Evolutionary conservation across 1,140 invertebrate genomes (phyloP).

Genomic region (Bombus cullumanus): DNA sequence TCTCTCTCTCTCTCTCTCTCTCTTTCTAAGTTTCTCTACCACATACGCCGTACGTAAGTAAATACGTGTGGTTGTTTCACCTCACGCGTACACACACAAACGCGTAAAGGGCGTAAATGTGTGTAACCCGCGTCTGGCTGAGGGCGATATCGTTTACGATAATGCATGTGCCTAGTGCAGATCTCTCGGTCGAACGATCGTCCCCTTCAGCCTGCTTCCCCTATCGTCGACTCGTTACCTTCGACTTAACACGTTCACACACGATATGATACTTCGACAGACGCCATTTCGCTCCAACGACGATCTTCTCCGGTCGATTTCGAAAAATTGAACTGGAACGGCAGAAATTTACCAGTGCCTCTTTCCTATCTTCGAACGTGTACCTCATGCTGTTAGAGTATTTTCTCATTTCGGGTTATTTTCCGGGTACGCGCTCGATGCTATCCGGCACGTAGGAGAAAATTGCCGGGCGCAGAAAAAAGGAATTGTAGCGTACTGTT

Average conservation of each 20-base stretch:
- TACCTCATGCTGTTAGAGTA: constrained; percentile 50
- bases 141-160: constrained; percentile 67
- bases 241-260: constrained; percentile 64
- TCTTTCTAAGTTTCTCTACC: background rate
- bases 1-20: background rate
- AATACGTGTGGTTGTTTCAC: constrained; percentile 23
- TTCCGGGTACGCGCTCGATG: constrained; percentile 34
- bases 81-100: constrained; percentile 17
- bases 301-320: constrained; percentile 45
- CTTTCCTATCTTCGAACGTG: constrained; percentile 5
- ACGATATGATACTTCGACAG: constrained; percentile 48
- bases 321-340: constrained; percentile 53
- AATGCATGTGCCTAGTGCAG: constrained; percentile 67
- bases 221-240: constrained; percentile 61
- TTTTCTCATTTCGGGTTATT: constrained; percentile 61
- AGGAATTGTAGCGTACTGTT: constrained; percentile 55
- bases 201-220: constrained; percentile 50
- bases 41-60: background rate
- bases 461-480: constrained; percentile 59
- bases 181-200: constrained; percentile 67
- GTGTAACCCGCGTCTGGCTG: constrained; percentile 55
- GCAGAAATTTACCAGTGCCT: background rate
- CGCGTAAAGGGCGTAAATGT: background rate
- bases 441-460: constrained; percentile 62
- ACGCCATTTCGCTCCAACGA: constrained; percentile 7